A percentile compares a stretch with the other conserved stretches of the same genome.
Conservation (phyloP, 2,113 vertebrate species). For the Mola mola region DNA sequence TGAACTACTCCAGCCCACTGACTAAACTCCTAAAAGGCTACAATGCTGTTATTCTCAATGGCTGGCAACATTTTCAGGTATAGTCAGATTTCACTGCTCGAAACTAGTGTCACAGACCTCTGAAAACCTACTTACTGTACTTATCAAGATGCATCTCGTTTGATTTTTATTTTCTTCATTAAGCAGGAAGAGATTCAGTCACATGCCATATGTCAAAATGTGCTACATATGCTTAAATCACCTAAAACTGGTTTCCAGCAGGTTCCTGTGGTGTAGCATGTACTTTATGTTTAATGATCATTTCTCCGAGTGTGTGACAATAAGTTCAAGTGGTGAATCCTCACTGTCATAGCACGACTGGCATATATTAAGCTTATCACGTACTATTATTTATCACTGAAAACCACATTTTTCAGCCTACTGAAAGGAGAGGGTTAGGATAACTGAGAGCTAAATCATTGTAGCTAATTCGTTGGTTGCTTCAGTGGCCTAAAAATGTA, state of each 20-base stretch:
- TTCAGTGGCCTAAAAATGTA: conserved; percentile 47
- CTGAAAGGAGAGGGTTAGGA: not conserved
- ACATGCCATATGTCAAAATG: not conserved
- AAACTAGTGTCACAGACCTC: conserved; percentile 48
- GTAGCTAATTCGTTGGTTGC: conserved; percentile 33
- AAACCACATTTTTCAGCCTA: not conserved
- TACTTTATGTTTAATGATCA: conserved; percentile 3
- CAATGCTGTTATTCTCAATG: conserved; percentile 70
- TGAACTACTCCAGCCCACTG: conserved; percentile 48
- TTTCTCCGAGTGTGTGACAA: conserved; percentile 49
- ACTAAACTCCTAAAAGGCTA: conserved; percentile 62
- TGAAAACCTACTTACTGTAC: conserved; percentile 31
- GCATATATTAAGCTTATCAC: conserved; percentile 38
- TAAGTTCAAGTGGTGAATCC: conserved; percentile 40
- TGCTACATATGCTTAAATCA: not conserved
- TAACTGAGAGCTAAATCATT: conserved; percentile 5
- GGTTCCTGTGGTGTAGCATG: conserved; percentile 23
- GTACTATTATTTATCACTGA: conserved; percentile 16
- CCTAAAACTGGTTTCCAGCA: not conserved
- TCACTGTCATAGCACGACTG: conserved; percentile 65
- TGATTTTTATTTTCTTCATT: not conserved
- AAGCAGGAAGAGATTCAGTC: not conserved
- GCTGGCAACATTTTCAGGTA: conserved; percentile 71
- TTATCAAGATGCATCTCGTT: not conserved
- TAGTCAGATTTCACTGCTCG: conserved; percentile 56